These are phyloP conservation scores for Psilopogon haemacephalus DNA, from an alignment of 2,113 vertebrate genomes.

Conservation along the genomic window DNA sequence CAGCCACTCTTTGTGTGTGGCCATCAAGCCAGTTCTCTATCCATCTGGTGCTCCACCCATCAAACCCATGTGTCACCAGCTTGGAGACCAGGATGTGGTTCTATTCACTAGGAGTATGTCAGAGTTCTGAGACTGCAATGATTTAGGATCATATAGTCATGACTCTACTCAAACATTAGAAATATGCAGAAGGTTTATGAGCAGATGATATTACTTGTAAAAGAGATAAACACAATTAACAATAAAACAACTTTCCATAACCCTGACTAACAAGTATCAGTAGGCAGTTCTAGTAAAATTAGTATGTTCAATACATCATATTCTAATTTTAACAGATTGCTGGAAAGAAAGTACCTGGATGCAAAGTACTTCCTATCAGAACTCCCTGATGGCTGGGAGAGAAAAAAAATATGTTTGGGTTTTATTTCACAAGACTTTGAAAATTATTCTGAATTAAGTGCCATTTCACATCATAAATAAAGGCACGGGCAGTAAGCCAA, in stretches of 20 bases:
- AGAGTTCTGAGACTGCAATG: neutral
- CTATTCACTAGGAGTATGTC: neutral
- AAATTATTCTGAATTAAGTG: neutral
- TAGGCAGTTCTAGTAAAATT: neutral
- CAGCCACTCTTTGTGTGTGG: too few species aligned
- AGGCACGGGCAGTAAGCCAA: neutral
- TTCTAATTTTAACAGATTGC: neutral
- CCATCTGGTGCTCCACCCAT: too few species aligned
- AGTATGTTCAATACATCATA: neutral
- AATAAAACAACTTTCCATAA: neutral
- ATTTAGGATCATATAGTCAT: neutral
- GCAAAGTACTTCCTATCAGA: neutral
- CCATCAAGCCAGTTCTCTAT: too few species aligned
- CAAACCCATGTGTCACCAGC: too few species aligned
- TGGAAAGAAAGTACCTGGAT: neutral
- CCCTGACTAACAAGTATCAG: neutral
- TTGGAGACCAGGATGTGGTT: too few species aligned
- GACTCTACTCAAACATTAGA: neutral
- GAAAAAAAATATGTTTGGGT: neutral
- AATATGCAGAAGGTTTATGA: neutral
- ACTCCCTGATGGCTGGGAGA: neutral
- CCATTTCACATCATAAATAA: neutral
- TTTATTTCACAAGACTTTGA: neutral
- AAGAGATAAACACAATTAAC: neutral
- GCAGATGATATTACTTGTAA: neutral